Conservation (phyloP, 1,140 invertebrate genomes). For the Popillia japonica region DNA sequence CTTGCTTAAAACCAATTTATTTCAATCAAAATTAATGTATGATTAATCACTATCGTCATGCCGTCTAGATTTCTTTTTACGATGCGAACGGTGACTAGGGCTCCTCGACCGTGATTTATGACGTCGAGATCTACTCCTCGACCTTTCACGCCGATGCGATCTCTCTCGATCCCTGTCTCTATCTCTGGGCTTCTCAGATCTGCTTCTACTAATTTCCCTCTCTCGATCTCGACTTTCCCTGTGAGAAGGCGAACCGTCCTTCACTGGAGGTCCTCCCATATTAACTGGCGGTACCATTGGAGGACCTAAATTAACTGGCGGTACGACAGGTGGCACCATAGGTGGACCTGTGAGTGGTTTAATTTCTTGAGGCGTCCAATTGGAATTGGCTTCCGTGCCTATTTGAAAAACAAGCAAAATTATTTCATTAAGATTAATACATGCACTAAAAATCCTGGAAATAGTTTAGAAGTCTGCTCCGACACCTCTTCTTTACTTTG, state of each 20-base stretch:
- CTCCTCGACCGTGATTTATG: constrained; percentile 69
- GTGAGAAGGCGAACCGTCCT: constrained; percentile 55
- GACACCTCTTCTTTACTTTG: too few relatives aligned
- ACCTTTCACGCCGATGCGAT: constrained; percentile 65
- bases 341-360: constrained; percentile 65
- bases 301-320: constrained; percentile 59
- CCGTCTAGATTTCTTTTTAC: constrained; percentile 68
- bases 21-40: background rate
- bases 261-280: constrained; percentile 43
- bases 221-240: constrained; percentile 61
- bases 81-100: constrained; percentile 64
- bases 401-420: background rate
- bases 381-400: constrained; percentile 53
- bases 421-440: too few relatives aligned
- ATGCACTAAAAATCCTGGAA: too few relatives aligned
- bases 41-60: constrained; percentile 58
- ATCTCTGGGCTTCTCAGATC: constrained; percentile 61
- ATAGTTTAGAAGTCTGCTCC: too few relatives aligned
- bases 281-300: constrained; percentile 55
- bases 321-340: constrained; percentile 52
- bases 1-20: background rate
- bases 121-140: constrained; percentile 67
- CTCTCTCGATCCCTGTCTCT: constrained; percentile 59
- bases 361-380: constrained; percentile 69
- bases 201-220: constrained; percentile 56